Conservation (phyloP, 2,888 invertebrate genomes). For the Andrena marginata region DNA sequence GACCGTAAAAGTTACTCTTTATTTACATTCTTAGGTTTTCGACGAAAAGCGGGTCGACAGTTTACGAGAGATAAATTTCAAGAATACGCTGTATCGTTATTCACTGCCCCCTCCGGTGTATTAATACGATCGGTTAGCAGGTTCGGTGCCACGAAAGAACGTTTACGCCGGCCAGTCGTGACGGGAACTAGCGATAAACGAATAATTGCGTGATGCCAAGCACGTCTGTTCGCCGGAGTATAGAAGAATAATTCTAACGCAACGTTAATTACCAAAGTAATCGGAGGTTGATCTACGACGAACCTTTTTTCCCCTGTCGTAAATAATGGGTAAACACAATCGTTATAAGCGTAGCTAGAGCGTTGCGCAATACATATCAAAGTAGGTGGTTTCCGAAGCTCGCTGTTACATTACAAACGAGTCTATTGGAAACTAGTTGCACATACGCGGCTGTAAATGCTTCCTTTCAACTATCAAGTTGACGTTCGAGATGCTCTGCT, state of each 20-base stretch:
- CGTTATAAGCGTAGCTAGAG: not conserved
- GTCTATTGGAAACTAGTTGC: not conserved
- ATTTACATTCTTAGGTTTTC: not conserved
- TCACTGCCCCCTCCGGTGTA: not conserved
- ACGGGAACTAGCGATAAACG: slow-evolving; percentile 7
- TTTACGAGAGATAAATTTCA: not conserved
- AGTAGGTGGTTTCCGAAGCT: not conserved
- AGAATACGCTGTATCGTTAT: not conserved
- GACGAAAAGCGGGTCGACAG: not conserved
- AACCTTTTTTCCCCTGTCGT: not conserved
- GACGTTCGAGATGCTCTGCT: too few species aligned
- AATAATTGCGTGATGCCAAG: slow-evolving; percentile 2
- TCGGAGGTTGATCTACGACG: not conserved
- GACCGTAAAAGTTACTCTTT: not conserved
- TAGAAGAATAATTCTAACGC: not conserved
- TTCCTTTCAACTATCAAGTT: too few species aligned
- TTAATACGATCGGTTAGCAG: not conserved
- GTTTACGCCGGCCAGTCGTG: not conserved
- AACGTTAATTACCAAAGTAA: slow-evolving; percentile 17
- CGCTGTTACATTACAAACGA: not conserved
- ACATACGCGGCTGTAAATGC: not conserved
- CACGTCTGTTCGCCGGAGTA: not conserved
- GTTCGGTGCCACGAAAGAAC: not conserved
- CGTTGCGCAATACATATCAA: not conserved
- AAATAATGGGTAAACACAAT: not conserved